Evolutionary conservation across 2,797 vertebrate genomes (phyloP).

Genomic region (Xerus rutilus): DNA sequence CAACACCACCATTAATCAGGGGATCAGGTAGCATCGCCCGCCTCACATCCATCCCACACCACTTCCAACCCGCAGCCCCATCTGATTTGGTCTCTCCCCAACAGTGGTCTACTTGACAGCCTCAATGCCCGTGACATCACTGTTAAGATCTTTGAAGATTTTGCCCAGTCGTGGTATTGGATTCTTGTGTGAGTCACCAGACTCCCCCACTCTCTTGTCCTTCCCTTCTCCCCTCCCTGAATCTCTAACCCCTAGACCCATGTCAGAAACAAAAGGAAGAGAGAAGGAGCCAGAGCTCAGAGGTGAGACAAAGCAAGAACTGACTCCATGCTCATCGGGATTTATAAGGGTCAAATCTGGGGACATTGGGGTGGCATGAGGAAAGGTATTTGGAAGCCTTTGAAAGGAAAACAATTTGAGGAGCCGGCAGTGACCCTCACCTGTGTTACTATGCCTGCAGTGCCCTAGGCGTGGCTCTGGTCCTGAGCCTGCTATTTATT

Average conservation of each 20-base stretch:
- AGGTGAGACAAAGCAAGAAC: too few species aligned
- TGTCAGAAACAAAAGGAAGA: not conserved
- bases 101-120: conserved; percentile 77
- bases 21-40: conserved; percentile 87
- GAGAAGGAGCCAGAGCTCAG: not conserved
- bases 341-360: not conserved
- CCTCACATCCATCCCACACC: not conserved
- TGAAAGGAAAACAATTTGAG: not conserved
- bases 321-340: not conserved
- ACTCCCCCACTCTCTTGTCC: not conserved
- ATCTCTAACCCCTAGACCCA: not conserved
- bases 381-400: not conserved
- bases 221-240: not conserved
- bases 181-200: conserved; percentile 93
- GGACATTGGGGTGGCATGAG: not conserved
- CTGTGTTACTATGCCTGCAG: conserved; percentile 80
- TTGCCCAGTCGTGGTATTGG: conserved; percentile 94
- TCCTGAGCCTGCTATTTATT: conserved; percentile 93
- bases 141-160: conserved; percentile 94
- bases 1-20: conserved; percentile 85
- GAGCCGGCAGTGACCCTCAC: not conserved
- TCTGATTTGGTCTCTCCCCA: not conserved
- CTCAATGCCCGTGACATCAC: conserved; percentile 88
- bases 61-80: not conserved
- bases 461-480: conserved; percentile 91